A percentile compares a stretch with the other conserved stretches of the same genome.
Evolutionary conservation across 2,888 invertebrate species (phyloP).

Genomic region (Plagiodera versicolora): DNA sequence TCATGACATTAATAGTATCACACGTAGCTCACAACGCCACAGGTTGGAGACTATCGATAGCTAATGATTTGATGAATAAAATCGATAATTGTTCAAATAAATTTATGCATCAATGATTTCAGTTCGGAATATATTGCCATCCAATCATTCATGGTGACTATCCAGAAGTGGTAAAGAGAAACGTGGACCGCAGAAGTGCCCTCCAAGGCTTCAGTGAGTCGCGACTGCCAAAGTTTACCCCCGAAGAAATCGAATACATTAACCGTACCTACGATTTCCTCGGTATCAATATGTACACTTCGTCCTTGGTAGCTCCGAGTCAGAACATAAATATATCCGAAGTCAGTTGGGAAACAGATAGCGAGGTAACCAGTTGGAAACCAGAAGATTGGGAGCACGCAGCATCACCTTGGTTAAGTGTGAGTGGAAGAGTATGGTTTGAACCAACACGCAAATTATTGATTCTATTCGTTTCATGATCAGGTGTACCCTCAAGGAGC

Average conservation of each 20-base stretch:
- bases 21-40: not conserved
- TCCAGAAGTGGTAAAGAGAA: slow-evolving; percentile 64
- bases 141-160: slow-evolving; percentile 70
- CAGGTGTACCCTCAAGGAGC: slow-evolving; percentile 62
- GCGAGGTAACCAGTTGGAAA: slow-evolving; percentile 22
- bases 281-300: slow-evolving; percentile 75
- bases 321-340: slow-evolving; percentile 12
- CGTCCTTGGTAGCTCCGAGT: slow-evolving; percentile 53
- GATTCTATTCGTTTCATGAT: no score
- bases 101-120: slow-evolving; percentile 6
- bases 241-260: slow-evolving; percentile 62
- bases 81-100: not conserved
- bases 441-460: not conserved
- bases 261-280: slow-evolving; percentile 71
- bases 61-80: not conserved
- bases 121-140: slow-evolving; percentile 46
- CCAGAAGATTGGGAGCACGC: slow-evolving; percentile 26
- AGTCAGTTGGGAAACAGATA: slow-evolving; percentile 16
- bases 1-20: not conserved
- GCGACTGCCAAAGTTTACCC: slow-evolving; percentile 64
- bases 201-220: slow-evolving; percentile 62
- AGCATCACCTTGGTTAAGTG: slow-evolving; percentile 21
- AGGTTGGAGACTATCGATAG: no score
- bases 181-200: slow-evolving; percentile 61
- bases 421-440: no score